Evolutionary conservation across 2,888 invertebrate genomes (phyloP).

Genomic region (Acanthococcus lagerstroemiae): DNA sequence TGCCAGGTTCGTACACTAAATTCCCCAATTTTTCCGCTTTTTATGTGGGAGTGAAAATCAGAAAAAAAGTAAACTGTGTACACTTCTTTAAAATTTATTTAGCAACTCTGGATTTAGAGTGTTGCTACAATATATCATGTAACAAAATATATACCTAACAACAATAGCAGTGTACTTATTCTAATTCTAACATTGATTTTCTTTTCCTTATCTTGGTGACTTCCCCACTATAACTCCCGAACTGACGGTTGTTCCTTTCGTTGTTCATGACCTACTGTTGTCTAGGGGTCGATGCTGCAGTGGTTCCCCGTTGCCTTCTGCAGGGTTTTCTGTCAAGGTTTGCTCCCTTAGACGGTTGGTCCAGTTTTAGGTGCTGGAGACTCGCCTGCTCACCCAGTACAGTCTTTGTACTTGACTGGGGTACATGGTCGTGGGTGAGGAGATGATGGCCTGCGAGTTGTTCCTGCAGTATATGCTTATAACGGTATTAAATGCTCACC

Average conservation of each 20-base stretch:
- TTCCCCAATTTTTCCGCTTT: too few relatives aligned
- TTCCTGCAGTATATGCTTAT: neutral
- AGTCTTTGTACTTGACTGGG: neutral
- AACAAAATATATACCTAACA: too few relatives aligned
- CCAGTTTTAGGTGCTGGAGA: neutral
- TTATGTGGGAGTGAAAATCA: too few relatives aligned
- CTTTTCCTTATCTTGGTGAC: too few relatives aligned
- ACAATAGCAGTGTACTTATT: too few relatives aligned
- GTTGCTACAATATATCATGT: too few relatives aligned
- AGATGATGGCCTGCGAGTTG: neutral
- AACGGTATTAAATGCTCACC: neutral
- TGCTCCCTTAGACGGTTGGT: neutral
- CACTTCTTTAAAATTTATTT: too few relatives aligned
- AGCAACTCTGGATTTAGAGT: too few relatives aligned
- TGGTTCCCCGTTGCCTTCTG: neutral
- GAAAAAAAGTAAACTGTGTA: too few relatives aligned
- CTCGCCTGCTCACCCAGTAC: neutral
- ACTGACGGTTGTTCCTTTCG: neutral
- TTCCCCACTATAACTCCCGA: too few relatives aligned
- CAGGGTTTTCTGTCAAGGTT: slow-evolving; percentile 5
- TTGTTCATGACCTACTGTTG: neutral
- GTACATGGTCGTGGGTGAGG: neutral
- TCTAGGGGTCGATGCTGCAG: neutral
- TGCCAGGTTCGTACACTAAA: too few relatives aligned
- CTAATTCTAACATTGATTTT: too few relatives aligned